Evolutionary conservation across 2,797 vertebrate species (phyloP).

Genomic region (Astyanax mexicanus): DNA sequence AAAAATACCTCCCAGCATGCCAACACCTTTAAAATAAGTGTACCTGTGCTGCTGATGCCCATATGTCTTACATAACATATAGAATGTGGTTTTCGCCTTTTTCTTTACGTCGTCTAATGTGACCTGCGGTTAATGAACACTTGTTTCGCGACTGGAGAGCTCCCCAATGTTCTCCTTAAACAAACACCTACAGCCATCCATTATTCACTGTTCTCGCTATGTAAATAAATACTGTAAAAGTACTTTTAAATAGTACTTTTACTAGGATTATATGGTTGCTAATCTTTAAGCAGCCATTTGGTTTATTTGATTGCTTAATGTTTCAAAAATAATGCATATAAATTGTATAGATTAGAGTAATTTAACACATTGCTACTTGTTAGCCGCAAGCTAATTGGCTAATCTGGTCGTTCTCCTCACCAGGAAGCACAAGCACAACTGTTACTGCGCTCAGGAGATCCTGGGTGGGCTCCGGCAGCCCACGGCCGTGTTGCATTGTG

Average conservation of each 20-base stretch:
- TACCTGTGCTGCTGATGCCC: constrained; percentile 2
- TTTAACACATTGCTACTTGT: too few species aligned
- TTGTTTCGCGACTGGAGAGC: constrained; percentile 50
- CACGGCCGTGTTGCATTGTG: constrained; percentile 88
- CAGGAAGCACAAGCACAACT: constrained; percentile 99
- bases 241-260: not conserved
- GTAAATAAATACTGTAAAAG: too few species aligned
- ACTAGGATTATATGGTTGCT: too few species aligned
- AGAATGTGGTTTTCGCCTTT: constrained; percentile 1
- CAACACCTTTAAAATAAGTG: constrained; percentile 26
- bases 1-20: constrained; percentile 30
- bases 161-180: constrained; percentile 31
- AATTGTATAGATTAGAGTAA: not conserved
- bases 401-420: not conserved
- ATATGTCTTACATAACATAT: constrained; percentile 28
- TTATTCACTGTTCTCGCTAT: constrained; percentile 24
- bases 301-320: not conserved
- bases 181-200: not conserved
- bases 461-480: constrained; percentile 92
- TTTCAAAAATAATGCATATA: too few species aligned
- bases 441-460: constrained; percentile 95
- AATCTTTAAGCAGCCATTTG: not conserved
- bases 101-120: constrained; percentile 42
- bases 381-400: too few species aligned
- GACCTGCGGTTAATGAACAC: constrained; percentile 50